Base-by-base conservation (phyloP, 1,140 invertebrate genomes). In the Cyclina sinensis region DNA sequence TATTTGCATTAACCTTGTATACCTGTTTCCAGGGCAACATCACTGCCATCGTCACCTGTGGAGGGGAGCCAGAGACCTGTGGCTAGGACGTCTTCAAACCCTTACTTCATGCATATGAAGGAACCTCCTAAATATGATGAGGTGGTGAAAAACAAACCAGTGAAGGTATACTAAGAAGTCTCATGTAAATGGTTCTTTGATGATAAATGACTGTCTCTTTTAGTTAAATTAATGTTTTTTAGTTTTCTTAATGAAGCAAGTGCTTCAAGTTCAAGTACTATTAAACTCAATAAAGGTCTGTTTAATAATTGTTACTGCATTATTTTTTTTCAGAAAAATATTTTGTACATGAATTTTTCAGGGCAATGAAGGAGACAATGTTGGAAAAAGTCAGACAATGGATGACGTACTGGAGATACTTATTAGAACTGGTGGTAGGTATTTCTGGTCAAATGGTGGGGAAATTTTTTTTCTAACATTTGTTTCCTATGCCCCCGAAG, bases 331-430 rank as follows among this genome's bases (percentile, higher is more conserved):
- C n/a, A n/a, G n/a, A n/a, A n/a, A n/a, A n/a, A n/a, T n/a, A n/a
- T n/a, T n/a, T n/a, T n/a, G n/a, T n/a, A n/a, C n/a, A n/a, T n/a
- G n/a, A 46, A 81, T 73, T 51, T 85, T n/a, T 39, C 82, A 73
- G 65, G 68, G 54, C 0, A 39, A 12, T 54, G 54, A 86, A 37
- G 73, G 70, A 32, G 84, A 89, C n/a, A 93, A 93, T 62, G 96
- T 96, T 90, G 96, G 97, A 21, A 98, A 98, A 92, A 97, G 97
- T 94, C 98, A 99, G 95, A 97, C 98, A 51, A 98, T 99, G 86
- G 98, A 99, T 94, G 98, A 99, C 95, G 98, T 99, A 0, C 95
- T 99, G n/a, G 98, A 99, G 93, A 99, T 99, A 92, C 96, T 99
- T 0, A 99, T 99, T 27, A 97, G 98, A 94, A 98, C 98, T 94